Evolutionary conservation across 2,797 vertebrate genomes (phyloP).

Genomic region (Hemibagrus guttatus): DNA sequence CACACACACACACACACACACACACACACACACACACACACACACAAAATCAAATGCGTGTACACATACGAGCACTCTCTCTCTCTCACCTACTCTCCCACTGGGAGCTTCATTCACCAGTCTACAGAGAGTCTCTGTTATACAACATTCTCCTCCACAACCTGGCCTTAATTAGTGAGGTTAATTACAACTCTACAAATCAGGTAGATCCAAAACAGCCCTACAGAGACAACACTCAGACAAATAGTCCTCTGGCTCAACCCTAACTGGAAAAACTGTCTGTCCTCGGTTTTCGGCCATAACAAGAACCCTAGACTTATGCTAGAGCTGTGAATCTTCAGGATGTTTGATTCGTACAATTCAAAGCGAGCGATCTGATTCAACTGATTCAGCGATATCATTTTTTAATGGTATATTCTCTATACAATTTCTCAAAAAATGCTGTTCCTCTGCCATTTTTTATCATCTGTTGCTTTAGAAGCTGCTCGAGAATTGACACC

Average conservation of each 20-base stretch:
- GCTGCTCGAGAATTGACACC: background rate
- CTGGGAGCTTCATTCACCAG: slow-evolving; percentile 74
- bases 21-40: slow-evolving; percentile 8
- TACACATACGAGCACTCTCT: slow-evolving; percentile 8
- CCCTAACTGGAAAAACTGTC: slow-evolving; percentile 65
- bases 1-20: slow-evolving; percentile 8
- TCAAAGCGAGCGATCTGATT: background rate
- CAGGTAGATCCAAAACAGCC: slow-evolving; percentile 74
- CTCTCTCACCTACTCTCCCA: slow-evolving; percentile 57
- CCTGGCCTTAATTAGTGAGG: slow-evolving; percentile 76
- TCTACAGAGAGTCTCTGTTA: slow-evolving; percentile 74
- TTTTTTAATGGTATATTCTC: background rate
- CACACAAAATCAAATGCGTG: slow-evolving; percentile 6
- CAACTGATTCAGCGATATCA: background rate
- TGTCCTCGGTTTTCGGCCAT: slow-evolving; percentile 28
- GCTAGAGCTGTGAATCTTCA: background rate
- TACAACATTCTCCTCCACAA: slow-evolving; percentile 74
- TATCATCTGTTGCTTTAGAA: background rate
- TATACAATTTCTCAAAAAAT: background rate
- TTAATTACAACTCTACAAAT: slow-evolving; percentile 70
- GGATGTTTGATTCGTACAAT: background rate
- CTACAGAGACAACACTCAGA: slow-evolving; percentile 68
- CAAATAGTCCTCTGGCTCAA: slow-evolving; percentile 63
- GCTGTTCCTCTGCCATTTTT: background rate
- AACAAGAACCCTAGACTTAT: slow-evolving; percentile 58